Base-by-base conservation (phyloP, 92 coral and sea anemone species). In the Palythoa grandiflora region DNA sequence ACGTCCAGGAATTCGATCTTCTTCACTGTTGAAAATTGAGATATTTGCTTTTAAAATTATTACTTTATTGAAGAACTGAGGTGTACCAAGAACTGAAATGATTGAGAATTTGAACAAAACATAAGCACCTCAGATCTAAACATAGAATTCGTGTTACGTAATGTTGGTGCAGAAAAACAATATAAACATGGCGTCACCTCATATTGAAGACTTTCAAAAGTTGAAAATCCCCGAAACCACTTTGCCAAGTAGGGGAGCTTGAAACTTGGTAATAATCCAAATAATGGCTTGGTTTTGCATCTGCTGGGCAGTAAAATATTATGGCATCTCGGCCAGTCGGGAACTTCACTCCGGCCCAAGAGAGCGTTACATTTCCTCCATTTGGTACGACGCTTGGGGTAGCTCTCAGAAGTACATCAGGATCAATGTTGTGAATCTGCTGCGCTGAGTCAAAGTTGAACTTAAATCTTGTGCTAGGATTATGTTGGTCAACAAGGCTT, bases 221-320 rank as follows among this genome's bases (percentile, higher is more conserved):
- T 60, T 79, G 89, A 44, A 72, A 53, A 38, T 85, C 55, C 6
- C 98, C 98, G 54, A 85, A 89, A 0, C 98, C 98, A 73, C 79
- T 88, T 0, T 79, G 21, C 80, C 85, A 96, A 20, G 95, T 92
- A 10, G 98, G 83, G 9, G 90, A 87, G 28, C 77, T 88, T 55
- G 88, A 78, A 12, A 96, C 98, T 55, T 92, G 86, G 44, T 95
- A 90, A 52, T 88, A 94, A 78, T 96, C 98, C 20, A 95, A 83
- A 84, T 96, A 96, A 21, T 91, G 93, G 20, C 83, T 74, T 35
- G 94, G 87, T 84, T 79, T 80, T 11, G 91, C 94, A 40, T 89
- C 91, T 53, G 73, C 80, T 7, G 98, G 98, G 71, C 96, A 96
- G 90, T 93, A 94, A 65, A 95, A 84, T 40, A 92, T 96, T 15